These are phyloP conservation scores for Fregetta grallaria DNA, from an alignment of 2,113 vertebrate genomes.

Conservation along the genomic window DNA sequence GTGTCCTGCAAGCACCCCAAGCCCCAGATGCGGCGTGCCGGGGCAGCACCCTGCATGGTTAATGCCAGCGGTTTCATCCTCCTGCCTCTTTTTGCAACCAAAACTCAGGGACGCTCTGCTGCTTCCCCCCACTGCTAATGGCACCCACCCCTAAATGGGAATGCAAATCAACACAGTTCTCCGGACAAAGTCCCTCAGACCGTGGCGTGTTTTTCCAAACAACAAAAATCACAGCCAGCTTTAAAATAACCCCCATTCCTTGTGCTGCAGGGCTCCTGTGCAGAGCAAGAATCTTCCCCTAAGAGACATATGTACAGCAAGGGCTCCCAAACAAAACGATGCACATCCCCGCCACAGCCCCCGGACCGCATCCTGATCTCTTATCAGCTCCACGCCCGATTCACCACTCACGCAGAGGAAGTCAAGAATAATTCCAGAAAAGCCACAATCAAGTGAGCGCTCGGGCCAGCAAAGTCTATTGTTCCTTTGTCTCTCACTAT, in stretches of 20 bases:
- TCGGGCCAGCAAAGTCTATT: not conserved
- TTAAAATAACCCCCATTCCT: not conserved
- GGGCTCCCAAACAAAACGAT: accelerated
- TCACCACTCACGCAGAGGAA: not conserved
- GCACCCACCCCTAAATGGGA: not conserved
- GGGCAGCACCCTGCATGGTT: accelerated
- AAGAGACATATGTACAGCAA: accelerated
- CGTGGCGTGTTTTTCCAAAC: not conserved
- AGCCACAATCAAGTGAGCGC: not conserved
- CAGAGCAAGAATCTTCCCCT: not conserved
- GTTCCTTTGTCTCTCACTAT: conserved; percentile 38
- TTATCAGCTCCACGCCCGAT: accelerated
- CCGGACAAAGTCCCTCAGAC: not conserved
- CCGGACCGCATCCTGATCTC: not conserved
- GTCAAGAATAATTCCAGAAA: conserved; percentile 13
- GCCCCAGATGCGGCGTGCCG: accelerated
- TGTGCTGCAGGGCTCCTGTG: not conserved
- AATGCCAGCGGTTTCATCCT: not conserved
- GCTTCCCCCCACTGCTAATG: not conserved
- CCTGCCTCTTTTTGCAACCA: not conserved
- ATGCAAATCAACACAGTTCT: not conserved
- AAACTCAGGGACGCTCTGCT: not conserved
- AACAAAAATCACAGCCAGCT: not conserved
- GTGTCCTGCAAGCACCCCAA: not conserved
- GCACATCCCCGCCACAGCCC: not conserved